Evolutionary conservation across 1,140 invertebrate species (phyloP), one percentile per base, ranked within the genome.

Genomic region (Macrobrachium rosenbergii): DNA sequence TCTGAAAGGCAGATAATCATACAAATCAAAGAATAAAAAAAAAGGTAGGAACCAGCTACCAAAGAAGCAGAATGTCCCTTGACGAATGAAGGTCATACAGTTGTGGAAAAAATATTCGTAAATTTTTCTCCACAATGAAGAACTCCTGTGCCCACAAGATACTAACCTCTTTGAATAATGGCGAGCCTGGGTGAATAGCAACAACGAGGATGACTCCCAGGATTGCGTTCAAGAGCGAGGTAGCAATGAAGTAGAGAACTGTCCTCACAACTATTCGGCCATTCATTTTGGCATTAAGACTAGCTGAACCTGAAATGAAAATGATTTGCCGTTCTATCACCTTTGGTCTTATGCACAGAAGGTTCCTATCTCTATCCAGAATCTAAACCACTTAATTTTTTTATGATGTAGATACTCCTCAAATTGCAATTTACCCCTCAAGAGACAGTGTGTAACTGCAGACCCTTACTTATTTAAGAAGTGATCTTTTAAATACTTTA

Each of bases 201-300:
- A 95, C 90, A 0, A 95, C 96, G 67, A 97, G 92, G 19, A 94
- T 90, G 14, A 97, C 95, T 0, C 96, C 96, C 59, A 97, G 92
- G 43, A 95, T 93, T 16, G 96, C 96, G 90, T 96, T 97, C 80
- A 97, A 93, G 89, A 96, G 93, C 6, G 96, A 97, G 0, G 96
- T 97, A 16, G 94, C 91, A 83, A 97, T 94, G 91, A 97, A 97
- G 90, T 96, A 97, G 0, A 95, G 91, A 62, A 97, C 91, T 5
- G 96, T 97, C 83, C 96, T 93, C 17, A 96, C 92, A 2, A 96
- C 96, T 75, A 97, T 96, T 91, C 95, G 95, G 10, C 96, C 96
- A 92, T 97, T 97, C 94, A 96, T 95, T 80, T 95, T 95, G 1
- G 96, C 95, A 91, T 97, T 97, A 28, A 97, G 92, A 91, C 96